Conservation (phyloP, 1,140 invertebrate genomes). For the Trichoplusia ni region DNA sequence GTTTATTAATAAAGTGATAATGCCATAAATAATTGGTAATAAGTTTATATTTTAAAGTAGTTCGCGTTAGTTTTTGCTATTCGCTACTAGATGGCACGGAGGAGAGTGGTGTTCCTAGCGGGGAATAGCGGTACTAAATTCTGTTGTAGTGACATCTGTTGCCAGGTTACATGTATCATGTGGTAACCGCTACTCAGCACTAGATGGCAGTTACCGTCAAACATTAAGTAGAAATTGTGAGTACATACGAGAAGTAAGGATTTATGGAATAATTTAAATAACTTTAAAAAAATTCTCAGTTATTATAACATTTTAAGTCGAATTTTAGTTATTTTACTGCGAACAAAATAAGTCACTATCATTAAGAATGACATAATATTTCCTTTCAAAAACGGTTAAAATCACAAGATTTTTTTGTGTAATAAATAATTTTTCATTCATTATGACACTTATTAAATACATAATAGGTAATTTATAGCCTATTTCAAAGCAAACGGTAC, state of each 20-base stretch:
- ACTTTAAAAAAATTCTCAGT: too few species aligned
- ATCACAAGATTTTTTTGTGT: background rate
- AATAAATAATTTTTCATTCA: background rate
- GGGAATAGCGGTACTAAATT: slow-evolving; percentile 20
- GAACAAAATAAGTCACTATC: too few species aligned
- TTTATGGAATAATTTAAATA: too few species aligned
- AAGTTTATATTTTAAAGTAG: too few species aligned
- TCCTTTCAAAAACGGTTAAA: too few species aligned
- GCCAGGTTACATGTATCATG: slow-evolving; percentile 23
- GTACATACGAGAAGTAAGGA: too few species aligned
- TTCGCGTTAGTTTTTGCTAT: slow-evolving; percentile 31
- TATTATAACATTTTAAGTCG: too few species aligned
- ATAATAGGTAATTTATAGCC: slow-evolving; percentile 1
- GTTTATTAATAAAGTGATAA: too few species aligned
- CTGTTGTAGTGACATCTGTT: slow-evolving; percentile 42
- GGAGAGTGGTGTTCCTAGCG: slow-evolving; percentile 29
- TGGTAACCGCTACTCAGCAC: slow-evolving; percentile 33
- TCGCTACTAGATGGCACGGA: slow-evolving; percentile 47
- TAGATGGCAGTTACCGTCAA: slow-evolving; percentile 38
- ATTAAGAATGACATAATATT: too few species aligned
- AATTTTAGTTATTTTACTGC: too few species aligned
- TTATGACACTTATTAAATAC: background rate
- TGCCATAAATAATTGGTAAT: too few species aligned
- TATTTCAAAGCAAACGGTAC: slow-evolving; percentile 45
- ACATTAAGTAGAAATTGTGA: background rate